Evolutionary conservation across 2,888 invertebrate genomes (phyloP), one percentile per base, ranked within the genome.

Genomic region (Lepidocyrtoides sp.): DNA sequence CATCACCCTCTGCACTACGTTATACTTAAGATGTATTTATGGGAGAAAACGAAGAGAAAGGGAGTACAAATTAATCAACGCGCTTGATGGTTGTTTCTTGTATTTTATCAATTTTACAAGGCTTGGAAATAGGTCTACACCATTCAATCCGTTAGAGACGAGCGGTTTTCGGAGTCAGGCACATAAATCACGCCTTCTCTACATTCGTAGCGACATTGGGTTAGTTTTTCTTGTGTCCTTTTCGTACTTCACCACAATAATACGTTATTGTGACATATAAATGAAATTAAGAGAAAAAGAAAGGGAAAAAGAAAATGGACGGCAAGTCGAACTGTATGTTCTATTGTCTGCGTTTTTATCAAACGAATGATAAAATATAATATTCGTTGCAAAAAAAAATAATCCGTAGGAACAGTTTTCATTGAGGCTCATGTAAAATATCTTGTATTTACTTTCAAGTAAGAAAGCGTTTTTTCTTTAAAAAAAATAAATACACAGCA

Each of bases 131-230:
- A 90, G 91, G 86, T 91, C 91, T n/a, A 91, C 91, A 77, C 92
- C 93, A 60, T 94, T 93, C 89, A 89, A 94, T 93, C 93, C 93
- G 72, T 84, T 81, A 63, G 93, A 92, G 97, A 97, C 96, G 97
- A 97, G 97, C 97, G 97, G 96, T 97, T 98, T 97, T 98, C 97
- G 96, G 97, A 97, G 95, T 97, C 98, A 96, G 98, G 98, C 84
- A 95, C 97, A 98, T 96, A 98, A 98, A 96, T 98, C 98, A 95
- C 97, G 98, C 95, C 97, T 98, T 95, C 97, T 98, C 95, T 98
- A 98, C 96, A 98, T 98, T 97, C 97, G 97, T 96, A 97, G 97
- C 95, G 97, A 97, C 96, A 96, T 96, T 96, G 98, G 98, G 98
- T 98, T 97, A 96, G 97, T 97, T 36, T n/a, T 7, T 36, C 66